A percentile compares a stretch with the other conserved stretches of the same genome.
These are phyloP conservation scores for Bos javanicus DNA, from an alignment of 2,113 vertebrate genomes.

Conservation along the genomic window DNA sequence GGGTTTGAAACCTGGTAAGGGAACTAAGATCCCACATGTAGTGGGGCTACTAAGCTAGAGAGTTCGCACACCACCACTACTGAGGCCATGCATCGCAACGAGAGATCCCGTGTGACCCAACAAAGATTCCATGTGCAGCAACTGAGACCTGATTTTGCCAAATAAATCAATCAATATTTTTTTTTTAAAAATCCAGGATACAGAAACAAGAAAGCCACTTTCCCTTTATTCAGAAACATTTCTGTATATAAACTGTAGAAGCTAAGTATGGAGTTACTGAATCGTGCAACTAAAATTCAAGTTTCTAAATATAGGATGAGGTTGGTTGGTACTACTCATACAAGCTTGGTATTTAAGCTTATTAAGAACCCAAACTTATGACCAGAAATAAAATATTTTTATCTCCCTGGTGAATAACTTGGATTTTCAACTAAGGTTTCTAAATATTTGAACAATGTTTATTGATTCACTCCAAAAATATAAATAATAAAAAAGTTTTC, in stretches of 20 bases:
- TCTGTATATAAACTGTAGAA: neutral
- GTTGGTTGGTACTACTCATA: neutral
- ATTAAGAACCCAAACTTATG: constrained; percentile 23
- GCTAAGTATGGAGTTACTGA: neutral
- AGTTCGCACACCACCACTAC: neutral
- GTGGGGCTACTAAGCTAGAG: neutral
- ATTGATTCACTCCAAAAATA: neutral
- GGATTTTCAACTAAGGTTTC: constrained; percentile 23
- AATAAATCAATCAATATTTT: neutral
- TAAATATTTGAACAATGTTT: constrained; percentile 38
- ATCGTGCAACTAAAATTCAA: neutral
- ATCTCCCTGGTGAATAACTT: neutral
- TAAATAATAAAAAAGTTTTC: neutral
- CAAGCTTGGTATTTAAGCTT: neutral
- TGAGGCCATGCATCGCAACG: fast-evolving
- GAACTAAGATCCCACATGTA: neutral
- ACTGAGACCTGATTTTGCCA: neutral
- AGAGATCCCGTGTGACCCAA: neutral
- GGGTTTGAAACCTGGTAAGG: neutral
- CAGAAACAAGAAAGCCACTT: neutral
- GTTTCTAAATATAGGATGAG: neutral
- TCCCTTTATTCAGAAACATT: neutral
- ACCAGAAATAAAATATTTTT: neutral
- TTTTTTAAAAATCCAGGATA: neutral
- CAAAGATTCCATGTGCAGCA: neutral